Base-by-base conservation (phyloP, 2,888 invertebrate species). In the Psylliodes chrysocephalus region DNA sequence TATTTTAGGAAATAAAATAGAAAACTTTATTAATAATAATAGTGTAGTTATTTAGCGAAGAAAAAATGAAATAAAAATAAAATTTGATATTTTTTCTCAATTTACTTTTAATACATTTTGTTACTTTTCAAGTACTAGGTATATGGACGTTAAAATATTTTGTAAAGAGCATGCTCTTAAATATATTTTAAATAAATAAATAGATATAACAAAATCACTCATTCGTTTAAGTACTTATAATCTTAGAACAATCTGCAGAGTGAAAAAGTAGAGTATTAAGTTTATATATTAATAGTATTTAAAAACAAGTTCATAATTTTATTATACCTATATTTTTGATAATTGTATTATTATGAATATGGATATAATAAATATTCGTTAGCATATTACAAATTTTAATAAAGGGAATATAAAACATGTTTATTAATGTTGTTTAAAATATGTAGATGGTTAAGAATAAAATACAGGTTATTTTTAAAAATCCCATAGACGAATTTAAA, bases 81-180 rank as follows among this genome's bases (percentile, higher is more conserved):
- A 28, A 6, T 6, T 8, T 33, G 12, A 2, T 33, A 6, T 33
- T 33, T n/a, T 7, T 10, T 18, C 15, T 42, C 18, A 42, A 42
- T 42, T 42, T 42, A 14, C 18, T 42, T 42, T n/a, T 40, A 70
- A 38, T 64, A 65, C 71, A 68, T 69, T 10, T 38, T 38, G 69
- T 76, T 6, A 22, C 22, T 22, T 22, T 22, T 22, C 22, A 77
- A 77, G 76, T 77, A 78, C 75, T 75, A n/a, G n/a, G n/a, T n/a
- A 74, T 52, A 73, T 78, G 79, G 78, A 78, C 78, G 78, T 77
- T 73, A 75, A 54, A 76, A 69, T 67, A 67, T 64, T 72, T 72
- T 71, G 63, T 70, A 66, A 62, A 67, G 63, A 67, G 66, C 44
- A 25, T 44, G 18, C 62, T 49, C 52, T 57, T 40, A 33, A 4